Evolutionary conservation across 2,888 invertebrate species (phyloP), one percentile per base, ranked within the genome.

Genomic region (Mythimna pallens): DNA sequence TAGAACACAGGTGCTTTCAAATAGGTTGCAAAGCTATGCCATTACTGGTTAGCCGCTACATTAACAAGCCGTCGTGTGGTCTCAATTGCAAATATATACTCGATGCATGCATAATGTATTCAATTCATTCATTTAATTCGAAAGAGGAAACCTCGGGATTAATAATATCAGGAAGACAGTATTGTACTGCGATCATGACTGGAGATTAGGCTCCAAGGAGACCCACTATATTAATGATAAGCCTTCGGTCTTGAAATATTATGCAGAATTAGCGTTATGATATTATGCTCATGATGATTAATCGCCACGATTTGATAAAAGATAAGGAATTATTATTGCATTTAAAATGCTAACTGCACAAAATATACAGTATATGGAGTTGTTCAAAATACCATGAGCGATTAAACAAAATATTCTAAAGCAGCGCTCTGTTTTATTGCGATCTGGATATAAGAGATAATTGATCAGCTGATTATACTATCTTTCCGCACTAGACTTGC

Each of bases 51-150:
- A 80, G 67, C 80, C 22, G 64, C 30, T 80, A 69, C 70, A 81
- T 81, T 83, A 70, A 70, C 81, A 65, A 75, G 67, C 68, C 75
- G 81, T 80, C 83, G 80, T 81, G 80, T 81, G 70, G 81, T 83
- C 84, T 81, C 80, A 81, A 81, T 81, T 81, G 80, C 81, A 81
- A 81, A 83, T 81, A 59, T 81, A 59, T 47, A 76, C 76, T 75
- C 58, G 65, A 68, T 52, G 81, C 70, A 65, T 83, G 76, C 83
- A 65, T 83, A 70, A 80, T 80, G n/a, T 58, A 81, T 65, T 65
- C 40, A 82, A 80, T 72, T 78, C 57, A 80, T 80, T 80, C 50
- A 83, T 83, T 75, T 70, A 61, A 83, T 75, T 80, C 67, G n/a
- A 80, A 80, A 62, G 70, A 83, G 70, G 81, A 67, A 82, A 65